Base-by-base conservation (phyloP, 1,140 invertebrate species). In the Globodera ellingtonae region DNA sequence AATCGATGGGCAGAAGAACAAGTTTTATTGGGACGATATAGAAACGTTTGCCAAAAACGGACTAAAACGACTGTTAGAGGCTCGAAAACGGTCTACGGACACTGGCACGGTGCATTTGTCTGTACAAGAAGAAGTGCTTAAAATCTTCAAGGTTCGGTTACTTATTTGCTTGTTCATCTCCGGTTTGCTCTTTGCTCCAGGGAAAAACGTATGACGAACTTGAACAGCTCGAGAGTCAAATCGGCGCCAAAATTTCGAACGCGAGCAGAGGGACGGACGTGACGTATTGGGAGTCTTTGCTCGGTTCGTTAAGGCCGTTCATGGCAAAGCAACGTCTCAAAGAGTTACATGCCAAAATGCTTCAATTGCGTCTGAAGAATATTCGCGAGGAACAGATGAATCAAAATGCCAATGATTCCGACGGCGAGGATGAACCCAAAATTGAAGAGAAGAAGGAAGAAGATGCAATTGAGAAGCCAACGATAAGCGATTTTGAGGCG, bases 231-330 rank as follows among this genome's bases (percentile, higher is more conserved):
- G 94, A 97, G 88, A 90, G 91, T 18, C 93, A 94, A 89, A 98
- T 99, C 84, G 94, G 95, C 90, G 91, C 91, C 9, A 99, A 98
- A 91, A 94, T 97, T 52, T 92, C 91, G 82, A 92, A 93, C 0
- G 93, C 94, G 75, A 92, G 93, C 67, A 95, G 96, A 89, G 96
- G 95, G 56, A 93, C 98, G 66, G 97, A 99, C 91, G 94, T 98
- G 87, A 88, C 94, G 72, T 98, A 98, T 90, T 99, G 96, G 96
- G 96, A 98, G 91, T 95, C 94, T 70, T 90, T 98, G 69, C 91
- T 97, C 9, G 94, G 94, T 62, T 94, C 97, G 90, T 91, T 98
- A 4, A 96, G 95, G 92, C 96, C 96, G 6, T 95, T 98, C 90
- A 96, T 97, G 93, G 95, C 97, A 0, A 92, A 95, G 84, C 95